Evolutionary conservation across 2,113 vertebrate species (phyloP), one percentile per base, ranked within the genome.

Genomic region (Spea bombifrons): DNA sequence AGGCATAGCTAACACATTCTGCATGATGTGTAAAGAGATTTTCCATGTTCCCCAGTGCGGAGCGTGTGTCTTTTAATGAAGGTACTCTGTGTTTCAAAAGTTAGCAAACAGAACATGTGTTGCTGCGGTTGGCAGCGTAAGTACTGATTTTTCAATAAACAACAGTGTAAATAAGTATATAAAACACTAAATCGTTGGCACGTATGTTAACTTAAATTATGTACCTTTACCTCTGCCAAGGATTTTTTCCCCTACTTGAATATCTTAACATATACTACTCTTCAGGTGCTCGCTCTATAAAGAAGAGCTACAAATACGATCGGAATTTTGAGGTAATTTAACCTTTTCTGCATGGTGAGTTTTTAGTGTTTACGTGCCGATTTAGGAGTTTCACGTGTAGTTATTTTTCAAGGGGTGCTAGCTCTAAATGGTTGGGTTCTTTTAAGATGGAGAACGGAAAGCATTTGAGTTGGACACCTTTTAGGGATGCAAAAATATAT

Each of bases 101-200:
- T 81, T 81, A 83, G 86, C 83, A 69, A 88, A 86, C 84, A 85
- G 84, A 84, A 61, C 75, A 82, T 84, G 85, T 84, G 83, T 86
- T 85, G 81, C 85, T 88, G 85, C 80, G 82, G 86, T 88, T 82
- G 86, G 86, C 87, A 88, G 87, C 82, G 82, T 87, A 89, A 88
- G 87, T 88, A 88, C 85, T 86, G 83, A 86, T 88, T 86, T 89
- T 88, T 85, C 88, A 88, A 89, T 88, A 89, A 89, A 88, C 86
- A 88, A 82, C 86, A 87, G 84, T 87, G 86, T 86, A 88, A 89
- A 86, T 86, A 87, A 86, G 87, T 88, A 86, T 86, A 89, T 88
- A 89, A 88, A 89, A 89, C 86, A 85, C 84, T 84, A 87, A 87
- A 86, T 85, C 87, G 86, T 85, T 88, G 87, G 86, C 85, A 86